These are phyloP conservation scores for Notolepis coatsorum DNA, from an alignment of 2,797 vertebrate species.

Conservation along the genomic window DNA sequence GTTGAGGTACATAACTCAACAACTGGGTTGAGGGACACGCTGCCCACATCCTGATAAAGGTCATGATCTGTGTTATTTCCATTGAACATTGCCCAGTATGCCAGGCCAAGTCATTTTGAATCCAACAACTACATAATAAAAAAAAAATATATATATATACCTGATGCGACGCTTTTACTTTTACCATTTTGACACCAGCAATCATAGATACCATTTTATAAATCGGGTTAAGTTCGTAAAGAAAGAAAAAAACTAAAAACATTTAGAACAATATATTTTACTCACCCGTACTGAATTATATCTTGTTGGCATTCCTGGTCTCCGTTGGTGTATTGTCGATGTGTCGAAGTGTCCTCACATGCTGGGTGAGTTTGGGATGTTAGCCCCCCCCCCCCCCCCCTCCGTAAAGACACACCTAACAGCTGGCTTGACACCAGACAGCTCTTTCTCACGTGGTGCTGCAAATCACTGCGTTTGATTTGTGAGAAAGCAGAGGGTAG, in stretches of 20 bases:
- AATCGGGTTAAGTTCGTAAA: too few species aligned
- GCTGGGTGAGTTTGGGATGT: conserved; percentile 11
- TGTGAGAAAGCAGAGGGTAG: neutral
- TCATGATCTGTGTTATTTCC: conserved; percentile 42
- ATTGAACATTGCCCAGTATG: conserved; percentile 9
- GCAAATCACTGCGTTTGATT: conserved; percentile 11
- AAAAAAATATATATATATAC: too few species aligned
- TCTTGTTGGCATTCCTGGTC: neutral
- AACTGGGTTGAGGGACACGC: conserved; percentile 35
- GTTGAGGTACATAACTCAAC: too few species aligned
- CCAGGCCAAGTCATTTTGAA: conserved; percentile 15
- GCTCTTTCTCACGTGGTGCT: conserved; percentile 14
- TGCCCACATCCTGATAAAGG: conserved; percentile 33
- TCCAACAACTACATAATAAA: conserved; percentile 4
- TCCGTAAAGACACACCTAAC: conserved; percentile 34
- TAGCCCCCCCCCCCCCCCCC: conserved; percentile 32
- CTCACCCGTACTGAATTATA: conserved; percentile 49
- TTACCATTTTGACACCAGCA: too few species aligned
- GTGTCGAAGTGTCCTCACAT: conserved; percentile 3
- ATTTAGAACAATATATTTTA: conserved; percentile 6
- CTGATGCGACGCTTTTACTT: too few species aligned
- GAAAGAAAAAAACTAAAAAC: neutral
- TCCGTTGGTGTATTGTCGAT: conserved; percentile 20
- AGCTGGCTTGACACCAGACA: conserved; percentile 13
- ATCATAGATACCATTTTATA: too few species aligned